Percentiles rank a stretch among this genome's conserved stretches.
Evolutionary conservation across 2,797 vertebrate genomes (phyloP).

Genomic region (Hyperoplus immaculatus): DNA sequence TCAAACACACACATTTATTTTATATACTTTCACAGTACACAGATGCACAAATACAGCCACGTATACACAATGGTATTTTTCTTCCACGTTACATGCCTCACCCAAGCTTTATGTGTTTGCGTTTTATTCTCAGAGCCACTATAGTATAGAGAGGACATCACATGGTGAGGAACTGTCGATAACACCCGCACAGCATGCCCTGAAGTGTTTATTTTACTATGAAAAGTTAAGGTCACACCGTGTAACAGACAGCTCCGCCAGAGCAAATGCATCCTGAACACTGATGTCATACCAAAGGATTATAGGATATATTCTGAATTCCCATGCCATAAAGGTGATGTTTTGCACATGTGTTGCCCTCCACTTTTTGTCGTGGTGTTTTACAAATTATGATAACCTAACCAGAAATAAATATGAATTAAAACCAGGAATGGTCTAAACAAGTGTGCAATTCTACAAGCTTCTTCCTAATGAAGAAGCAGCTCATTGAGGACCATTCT

Average conservation of each 20-base stretch:
- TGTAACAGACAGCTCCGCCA: slow-evolving; percentile 57
- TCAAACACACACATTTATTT: slow-evolving; percentile 43
- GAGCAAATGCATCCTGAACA: slow-evolving; percentile 45
- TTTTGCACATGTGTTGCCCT: slow-evolving; percentile 3
- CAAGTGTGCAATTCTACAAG: slow-evolving; percentile 25
- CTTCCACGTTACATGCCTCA: slow-evolving; percentile 56
- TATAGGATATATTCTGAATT: slow-evolving; percentile 20
- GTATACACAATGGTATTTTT: slow-evolving; percentile 60
- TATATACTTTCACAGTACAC: slow-evolving; percentile 39
- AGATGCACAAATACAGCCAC: slow-evolving; percentile 43
- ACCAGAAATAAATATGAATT: slow-evolving; percentile 18
- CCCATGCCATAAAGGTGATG: slow-evolving; percentile 4
- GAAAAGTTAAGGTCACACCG: slow-evolving; percentile 74
- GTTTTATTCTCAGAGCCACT: slow-evolving; percentile 70
- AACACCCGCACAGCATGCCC: slow-evolving; percentile 73
- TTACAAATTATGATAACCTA: slow-evolving; percentile 23
- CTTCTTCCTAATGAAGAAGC: slow-evolving; percentile 51
- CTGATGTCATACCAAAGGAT: slow-evolving; percentile 36
- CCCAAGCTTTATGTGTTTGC: slow-evolving; percentile 74
- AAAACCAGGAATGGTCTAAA: slow-evolving; percentile 24
- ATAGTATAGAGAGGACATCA: slow-evolving; percentile 71
- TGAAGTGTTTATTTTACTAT: slow-evolving; percentile 75
- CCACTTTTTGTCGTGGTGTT: slow-evolving; percentile 8
- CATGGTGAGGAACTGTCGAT: slow-evolving; percentile 73
- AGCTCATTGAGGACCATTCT: slow-evolving; percentile 35